Percentiles rank a stretch among this genome's conserved stretches.
These are phyloP conservation scores for Paramormyrops kingsleyae DNA, from an alignment of 2,113 vertebrate species.

Conservation along the genomic window DNA sequence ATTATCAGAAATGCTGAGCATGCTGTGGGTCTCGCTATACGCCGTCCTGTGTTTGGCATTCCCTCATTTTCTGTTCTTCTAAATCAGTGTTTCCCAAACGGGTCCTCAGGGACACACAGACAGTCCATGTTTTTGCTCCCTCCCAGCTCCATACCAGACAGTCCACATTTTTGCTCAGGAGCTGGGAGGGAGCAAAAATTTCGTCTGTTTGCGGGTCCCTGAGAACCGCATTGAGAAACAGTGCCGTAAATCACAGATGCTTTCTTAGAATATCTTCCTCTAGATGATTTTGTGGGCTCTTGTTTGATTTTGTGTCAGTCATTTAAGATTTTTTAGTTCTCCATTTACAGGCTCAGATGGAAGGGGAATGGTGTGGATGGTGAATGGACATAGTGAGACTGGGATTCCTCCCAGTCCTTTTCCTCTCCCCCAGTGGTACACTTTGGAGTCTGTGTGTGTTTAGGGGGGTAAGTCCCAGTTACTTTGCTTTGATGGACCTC, in stretches of 20 bases:
- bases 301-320: no score
- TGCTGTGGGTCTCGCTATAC: background rate
- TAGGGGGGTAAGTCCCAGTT: background rate
- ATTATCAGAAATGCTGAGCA: background rate
- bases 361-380: background rate
- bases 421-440: background rate
- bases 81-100: background rate
- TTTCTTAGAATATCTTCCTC: background rate
- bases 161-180: background rate
- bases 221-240: background rate
- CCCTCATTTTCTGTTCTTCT: background rate
- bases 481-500: background rate
- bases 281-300: slow-evolving; percentile 4
- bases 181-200: background rate
- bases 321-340: background rate
- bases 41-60: background rate
- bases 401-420: background rate
- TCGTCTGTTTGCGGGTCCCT: background rate
- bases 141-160: no score
- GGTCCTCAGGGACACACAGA: background rate
- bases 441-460: background rate
- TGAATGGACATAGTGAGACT: background rate
- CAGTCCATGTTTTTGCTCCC: background rate
- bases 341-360: background rate
- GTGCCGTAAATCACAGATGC: background rate